A percentile compares a stretch with the other conserved stretches of the same genome.
phyloP scores from a whole-genome alignment of 2,797 vertebrate species.

The Crypturellus tataupa region DNA sequence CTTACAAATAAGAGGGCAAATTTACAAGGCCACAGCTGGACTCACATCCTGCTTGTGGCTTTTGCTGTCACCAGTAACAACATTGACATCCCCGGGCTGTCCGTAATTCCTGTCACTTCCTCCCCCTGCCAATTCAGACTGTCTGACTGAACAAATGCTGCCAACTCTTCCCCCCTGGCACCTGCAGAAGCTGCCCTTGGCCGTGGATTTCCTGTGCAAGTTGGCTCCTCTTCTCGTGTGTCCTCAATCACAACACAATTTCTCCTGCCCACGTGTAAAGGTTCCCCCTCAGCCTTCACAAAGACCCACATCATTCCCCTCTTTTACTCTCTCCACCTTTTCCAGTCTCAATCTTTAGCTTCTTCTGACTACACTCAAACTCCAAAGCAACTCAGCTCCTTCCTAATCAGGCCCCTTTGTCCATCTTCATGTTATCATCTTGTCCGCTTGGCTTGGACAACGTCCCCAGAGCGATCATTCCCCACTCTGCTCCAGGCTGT shows the following conservation, averaged over 20 bases:
- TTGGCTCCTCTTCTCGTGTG: neutral
- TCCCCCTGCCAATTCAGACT: neutral
- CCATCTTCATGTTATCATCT: rapidly evolving
- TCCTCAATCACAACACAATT: neutral
- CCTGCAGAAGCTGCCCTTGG: neutral
- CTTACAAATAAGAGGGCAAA: neutral
- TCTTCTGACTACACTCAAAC: neutral
- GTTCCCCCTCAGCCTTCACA: neutral
- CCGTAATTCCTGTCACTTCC: neutral
- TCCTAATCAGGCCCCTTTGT: neutral
- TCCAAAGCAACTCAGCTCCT: neutral
- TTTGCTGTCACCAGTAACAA: neutral
- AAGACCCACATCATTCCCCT: neutral
- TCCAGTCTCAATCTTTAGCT: neutral
- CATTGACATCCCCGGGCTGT: neutral
- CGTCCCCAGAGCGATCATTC: neutral
- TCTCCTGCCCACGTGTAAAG: rapidly evolving
- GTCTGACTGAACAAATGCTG: neutral
- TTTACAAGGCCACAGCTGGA: neutral
- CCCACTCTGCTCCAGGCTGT: neutral
- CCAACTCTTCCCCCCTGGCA: neutral
- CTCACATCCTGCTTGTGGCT: neutral
- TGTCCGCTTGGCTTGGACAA: neutral
- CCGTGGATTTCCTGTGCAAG: neutral
- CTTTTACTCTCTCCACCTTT: neutral